phyloP scores from a whole-genome alignment of 2,888 invertebrate genomes.

The Conchocele bisecta region DNA sequence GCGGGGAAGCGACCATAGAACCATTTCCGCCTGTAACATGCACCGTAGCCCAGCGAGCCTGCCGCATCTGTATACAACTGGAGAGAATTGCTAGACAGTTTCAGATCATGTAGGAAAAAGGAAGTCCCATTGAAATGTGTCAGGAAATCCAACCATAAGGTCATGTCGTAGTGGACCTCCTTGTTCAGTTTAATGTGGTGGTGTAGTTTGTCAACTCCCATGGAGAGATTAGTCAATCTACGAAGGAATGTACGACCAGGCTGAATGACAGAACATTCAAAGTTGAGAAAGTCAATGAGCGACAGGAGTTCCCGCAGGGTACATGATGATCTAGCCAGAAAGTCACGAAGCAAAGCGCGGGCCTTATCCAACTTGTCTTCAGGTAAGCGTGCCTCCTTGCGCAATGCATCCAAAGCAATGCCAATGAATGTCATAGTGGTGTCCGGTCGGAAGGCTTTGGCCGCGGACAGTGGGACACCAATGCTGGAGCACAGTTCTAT shows the following conservation, averaged over 20 bases:
- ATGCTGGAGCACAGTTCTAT: background rate
- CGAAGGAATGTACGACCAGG: constrained; percentile 17
- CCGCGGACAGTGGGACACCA: constrained; percentile 17
- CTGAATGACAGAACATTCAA: constrained; percentile 13
- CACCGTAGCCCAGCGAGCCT: too few species aligned
- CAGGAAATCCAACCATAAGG: too few species aligned
- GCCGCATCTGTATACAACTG: too few species aligned
- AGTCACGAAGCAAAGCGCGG: background rate
- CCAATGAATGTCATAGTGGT: constrained; percentile 17
- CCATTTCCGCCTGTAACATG: too few species aligned
- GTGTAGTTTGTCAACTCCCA: too few species aligned
- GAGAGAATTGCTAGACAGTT: too few species aligned
- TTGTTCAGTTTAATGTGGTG: too few species aligned
- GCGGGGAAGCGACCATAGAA: too few species aligned
- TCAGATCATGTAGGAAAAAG: too few species aligned
- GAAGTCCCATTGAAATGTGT: too few species aligned
- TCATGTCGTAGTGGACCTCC: too few species aligned
- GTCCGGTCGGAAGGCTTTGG: constrained; percentile 18
- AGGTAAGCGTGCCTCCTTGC: constrained; percentile 18
- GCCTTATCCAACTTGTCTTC: constrained; percentile 9
- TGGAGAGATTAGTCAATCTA: background rate
- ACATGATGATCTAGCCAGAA: background rate
- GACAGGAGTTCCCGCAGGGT: constrained; percentile 15
- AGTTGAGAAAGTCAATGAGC: constrained; percentile 23
- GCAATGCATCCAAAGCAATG: constrained; percentile 1